Conservation (phyloP, 2,888 invertebrate genomes). For the Gastracanthus pulcherrimus region DNA sequence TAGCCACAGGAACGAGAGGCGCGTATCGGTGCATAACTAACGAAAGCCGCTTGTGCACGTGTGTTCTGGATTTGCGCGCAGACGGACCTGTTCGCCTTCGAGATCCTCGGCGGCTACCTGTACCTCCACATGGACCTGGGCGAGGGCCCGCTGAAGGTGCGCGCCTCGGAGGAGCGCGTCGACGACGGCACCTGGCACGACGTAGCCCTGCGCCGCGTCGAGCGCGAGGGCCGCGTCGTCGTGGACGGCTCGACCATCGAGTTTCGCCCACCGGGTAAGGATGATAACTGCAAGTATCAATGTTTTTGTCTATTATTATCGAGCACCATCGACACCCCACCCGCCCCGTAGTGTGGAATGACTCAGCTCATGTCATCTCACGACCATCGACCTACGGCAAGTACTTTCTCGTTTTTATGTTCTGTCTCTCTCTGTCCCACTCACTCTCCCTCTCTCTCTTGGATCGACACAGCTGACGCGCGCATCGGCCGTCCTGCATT, state of each 20-base stretch:
- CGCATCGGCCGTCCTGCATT: not conserved
- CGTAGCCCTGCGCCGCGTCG: slow-evolving; percentile 89
- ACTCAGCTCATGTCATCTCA: slow-evolving; percentile 55
- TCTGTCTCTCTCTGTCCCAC: not conserved
- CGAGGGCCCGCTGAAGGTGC: slow-evolving; percentile 91
- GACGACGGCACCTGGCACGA: slow-evolving; percentile 97
- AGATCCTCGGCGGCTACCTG: slow-evolving; percentile 95
- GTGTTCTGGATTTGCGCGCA: slow-evolving; percentile 73
- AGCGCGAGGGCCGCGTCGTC: slow-evolving; percentile 91
- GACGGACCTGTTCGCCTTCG: slow-evolving; percentile 96
- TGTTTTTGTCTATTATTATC: slow-evolving; percentile 50
- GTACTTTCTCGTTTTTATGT: slow-evolving; percentile 33
- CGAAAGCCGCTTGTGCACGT: slow-evolving; percentile 19
- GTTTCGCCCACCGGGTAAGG: slow-evolving; percentile 89
- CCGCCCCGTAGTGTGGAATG: slow-evolving; percentile 51
- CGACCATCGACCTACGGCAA: slow-evolving; percentile 56
- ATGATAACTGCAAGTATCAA: slow-evolving; percentile 60
- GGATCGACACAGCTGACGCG: not conserved
- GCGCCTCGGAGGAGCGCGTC: slow-evolving; percentile 89
- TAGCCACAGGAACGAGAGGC: no score
- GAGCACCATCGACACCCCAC: slow-evolving; percentile 3
- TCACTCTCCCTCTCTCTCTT: not conserved
- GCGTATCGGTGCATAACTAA: no score
- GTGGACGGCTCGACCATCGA: slow-evolving; percentile 94
- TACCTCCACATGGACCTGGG: slow-evolving; percentile 96